phyloP scores from a whole-genome alignment of 2,797 vertebrate species.

The Amazona finschi region DNA sequence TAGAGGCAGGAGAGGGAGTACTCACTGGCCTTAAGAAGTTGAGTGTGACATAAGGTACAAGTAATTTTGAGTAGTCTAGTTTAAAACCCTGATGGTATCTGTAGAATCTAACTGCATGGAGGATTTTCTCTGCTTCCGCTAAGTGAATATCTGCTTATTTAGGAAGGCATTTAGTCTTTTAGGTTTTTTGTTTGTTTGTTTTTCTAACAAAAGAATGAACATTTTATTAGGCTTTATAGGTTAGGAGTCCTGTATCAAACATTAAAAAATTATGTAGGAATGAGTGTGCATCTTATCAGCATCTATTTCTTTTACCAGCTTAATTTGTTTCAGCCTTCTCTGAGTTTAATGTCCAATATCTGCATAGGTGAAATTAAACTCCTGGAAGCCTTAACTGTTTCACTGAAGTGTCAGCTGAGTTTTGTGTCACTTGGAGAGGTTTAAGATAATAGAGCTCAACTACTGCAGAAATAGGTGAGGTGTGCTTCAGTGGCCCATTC shows the following conservation, averaged over 20 bases:
- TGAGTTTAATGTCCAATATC: neutral
- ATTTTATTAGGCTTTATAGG: neutral
- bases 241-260: neutral
- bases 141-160: neutral
- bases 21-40: neutral
- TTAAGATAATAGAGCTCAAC: neutral
- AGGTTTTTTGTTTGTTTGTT: neutral
- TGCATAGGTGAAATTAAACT: neutral
- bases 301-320: neutral
- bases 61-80: neutral
- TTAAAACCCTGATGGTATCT: neutral
- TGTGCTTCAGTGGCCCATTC: neutral
- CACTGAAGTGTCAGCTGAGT: neutral
- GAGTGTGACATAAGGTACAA: neutral
- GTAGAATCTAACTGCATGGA: neutral
- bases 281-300: neutral
- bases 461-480: neutral
- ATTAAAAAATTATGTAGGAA: neutral
- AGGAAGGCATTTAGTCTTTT: neutral
- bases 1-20: neutral
- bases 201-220: neutral
- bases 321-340: neutral
- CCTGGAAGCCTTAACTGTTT: neutral
- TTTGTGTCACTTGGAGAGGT: neutral
- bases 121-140: neutral